Evolutionary conservation across 2,888 invertebrate genomes (phyloP).

Genomic region (Thera obeliscata): DNA sequence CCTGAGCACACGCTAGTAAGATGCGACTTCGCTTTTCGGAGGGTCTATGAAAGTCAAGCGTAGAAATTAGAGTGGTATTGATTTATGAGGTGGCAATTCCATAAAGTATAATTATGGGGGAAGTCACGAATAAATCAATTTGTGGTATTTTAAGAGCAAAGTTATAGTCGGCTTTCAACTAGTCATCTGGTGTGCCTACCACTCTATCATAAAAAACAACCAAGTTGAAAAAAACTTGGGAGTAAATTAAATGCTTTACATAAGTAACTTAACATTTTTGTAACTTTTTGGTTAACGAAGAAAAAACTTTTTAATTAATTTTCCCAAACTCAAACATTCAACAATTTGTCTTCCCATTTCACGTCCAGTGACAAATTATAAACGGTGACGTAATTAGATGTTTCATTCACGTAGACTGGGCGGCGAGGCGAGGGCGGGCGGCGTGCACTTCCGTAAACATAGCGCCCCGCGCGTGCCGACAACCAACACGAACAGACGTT

Average conservation of each 20-base stretch:
- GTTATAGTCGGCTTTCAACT: background rate
- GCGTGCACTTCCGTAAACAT: slow-evolving; percentile 59
- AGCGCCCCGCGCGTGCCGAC: slow-evolving; percentile 33
- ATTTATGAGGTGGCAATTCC: slow-evolving; percentile 23
- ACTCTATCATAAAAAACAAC: background rate
- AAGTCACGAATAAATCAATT: slow-evolving; percentile 14
- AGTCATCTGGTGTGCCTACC: background rate
- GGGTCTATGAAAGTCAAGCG: slow-evolving; percentile 24
- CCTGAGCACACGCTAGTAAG: slow-evolving; percentile 28
- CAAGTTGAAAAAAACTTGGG: background rate
- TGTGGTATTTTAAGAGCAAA: slow-evolving; percentile 5
- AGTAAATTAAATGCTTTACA: no score
- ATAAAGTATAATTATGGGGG: slow-evolving; percentile 11
- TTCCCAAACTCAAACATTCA: background rate
- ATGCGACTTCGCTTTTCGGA: slow-evolving; percentile 29
- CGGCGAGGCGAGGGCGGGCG: slow-evolving; percentile 45
- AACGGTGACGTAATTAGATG: slow-evolving; percentile 41
- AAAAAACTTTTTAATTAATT: background rate
- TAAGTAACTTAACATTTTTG: no score
- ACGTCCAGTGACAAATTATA: slow-evolving; percentile 22
- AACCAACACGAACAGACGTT: slow-evolving; percentile 24
- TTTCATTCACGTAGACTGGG: slow-evolving; percentile 56
- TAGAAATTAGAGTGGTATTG: slow-evolving; percentile 22
- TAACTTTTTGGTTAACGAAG: background rate
- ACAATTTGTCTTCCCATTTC: slow-evolving; percentile 7